phyloP scores from a whole-genome alignment of 2,797 vertebrate species.

The Neosalanx taihuensis region DNA sequence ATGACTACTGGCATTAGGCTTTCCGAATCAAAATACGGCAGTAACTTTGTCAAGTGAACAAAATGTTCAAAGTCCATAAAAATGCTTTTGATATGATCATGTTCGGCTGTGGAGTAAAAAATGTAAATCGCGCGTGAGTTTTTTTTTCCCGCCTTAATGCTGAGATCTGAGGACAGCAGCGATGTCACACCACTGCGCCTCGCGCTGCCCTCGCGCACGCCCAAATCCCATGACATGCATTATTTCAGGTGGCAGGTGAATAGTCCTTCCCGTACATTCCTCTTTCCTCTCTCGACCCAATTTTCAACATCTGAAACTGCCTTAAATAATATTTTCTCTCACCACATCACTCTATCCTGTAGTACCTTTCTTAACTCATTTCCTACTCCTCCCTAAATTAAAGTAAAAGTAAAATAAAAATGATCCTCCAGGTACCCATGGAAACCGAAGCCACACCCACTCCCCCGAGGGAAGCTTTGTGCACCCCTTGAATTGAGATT shows the following conservation, averaged over 20 bases:
- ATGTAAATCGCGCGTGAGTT: conserved; percentile 32
- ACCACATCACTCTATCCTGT: conserved; percentile 5
- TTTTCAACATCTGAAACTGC: not conserved
- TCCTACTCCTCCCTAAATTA: not conserved
- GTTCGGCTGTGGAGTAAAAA: conserved; percentile 24
- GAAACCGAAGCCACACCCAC: conserved; percentile 11
- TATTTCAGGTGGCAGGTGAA: conserved; percentile 37
- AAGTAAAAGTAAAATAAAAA: not conserved
- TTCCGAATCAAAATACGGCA: conserved; percentile 23
- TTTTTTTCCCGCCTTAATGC: not conserved
- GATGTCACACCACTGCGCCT: conserved; percentile 3
- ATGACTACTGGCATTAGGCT: conserved; percentile 30
- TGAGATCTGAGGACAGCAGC: conserved; percentile 28
- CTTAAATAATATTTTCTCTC: too few species aligned
- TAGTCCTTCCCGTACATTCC: not conserved
- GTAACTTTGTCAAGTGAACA: conserved; percentile 21
- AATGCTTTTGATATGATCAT: conserved; percentile 51
- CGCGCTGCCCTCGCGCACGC: not conserved
- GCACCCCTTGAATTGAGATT: not conserved
- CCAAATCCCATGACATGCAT: conserved; percentile 10
- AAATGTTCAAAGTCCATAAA: conserved; percentile 24
- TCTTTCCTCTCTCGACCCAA: not conserved
- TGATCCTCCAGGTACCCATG: conserved; percentile 9
- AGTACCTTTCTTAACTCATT: not conserved
- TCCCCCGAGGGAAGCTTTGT: not conserved